Evolutionary conservation across 2,113 vertebrate species (phyloP).

Genomic region (Theristicus caerulescens): DNA sequence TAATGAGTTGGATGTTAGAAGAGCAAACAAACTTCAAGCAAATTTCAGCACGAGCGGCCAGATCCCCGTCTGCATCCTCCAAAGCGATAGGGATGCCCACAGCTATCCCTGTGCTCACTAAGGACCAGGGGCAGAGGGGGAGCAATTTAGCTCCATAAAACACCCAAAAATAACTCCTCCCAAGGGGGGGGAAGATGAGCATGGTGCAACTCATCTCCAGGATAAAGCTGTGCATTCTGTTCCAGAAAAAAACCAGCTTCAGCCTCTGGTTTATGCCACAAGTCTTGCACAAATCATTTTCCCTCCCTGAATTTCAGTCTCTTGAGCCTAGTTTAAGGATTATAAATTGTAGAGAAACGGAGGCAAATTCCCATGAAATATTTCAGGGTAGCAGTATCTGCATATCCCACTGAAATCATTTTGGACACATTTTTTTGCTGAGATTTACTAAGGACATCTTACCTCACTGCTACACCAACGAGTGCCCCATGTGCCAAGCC

Average conservation of each 20-base stretch:
- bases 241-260: background rate
- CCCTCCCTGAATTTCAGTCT: conserved; percentile 2
- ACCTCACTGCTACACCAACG: background rate
- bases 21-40: background rate
- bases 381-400: background rate
- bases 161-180: background rate
- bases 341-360: background rate
- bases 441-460: conserved; percentile 25
- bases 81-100: fast-evolving
- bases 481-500: background rate
- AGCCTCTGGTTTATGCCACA: background rate
- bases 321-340: conserved; percentile 20
- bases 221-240: background rate
- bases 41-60: background rate
- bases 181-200: background rate
- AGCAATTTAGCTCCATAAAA: background rate
- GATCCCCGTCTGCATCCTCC: background rate
- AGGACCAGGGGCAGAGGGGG: background rate
- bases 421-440: background rate
- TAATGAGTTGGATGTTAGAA: background rate
- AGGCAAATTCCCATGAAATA: conserved; percentile 17
- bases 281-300: conserved; percentile 12
- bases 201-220: background rate
- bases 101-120: background rate
- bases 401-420: background rate